Conservation (phyloP, 2,797 vertebrate species). For the Euphonia xanthogaster region DNA sequence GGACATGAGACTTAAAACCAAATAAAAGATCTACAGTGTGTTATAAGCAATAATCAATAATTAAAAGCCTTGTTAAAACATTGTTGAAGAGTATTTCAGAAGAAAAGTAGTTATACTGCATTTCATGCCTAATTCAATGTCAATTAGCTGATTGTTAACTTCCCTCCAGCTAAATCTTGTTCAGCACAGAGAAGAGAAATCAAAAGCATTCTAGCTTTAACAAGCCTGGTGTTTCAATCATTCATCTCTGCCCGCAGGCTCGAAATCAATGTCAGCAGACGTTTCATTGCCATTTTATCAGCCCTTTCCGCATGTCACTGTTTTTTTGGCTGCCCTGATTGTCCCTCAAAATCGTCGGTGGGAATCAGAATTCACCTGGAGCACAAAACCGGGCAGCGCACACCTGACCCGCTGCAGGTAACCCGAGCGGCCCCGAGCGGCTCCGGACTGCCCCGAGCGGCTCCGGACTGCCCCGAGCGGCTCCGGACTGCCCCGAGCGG, state of each 20-base stretch:
- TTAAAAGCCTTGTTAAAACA: constrained; percentile 81
- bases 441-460: accelerated
- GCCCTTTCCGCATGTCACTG: constrained; percentile 83
- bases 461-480: accelerated
- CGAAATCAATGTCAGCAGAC: constrained; percentile 94
- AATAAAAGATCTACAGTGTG: constrained; percentile 73
- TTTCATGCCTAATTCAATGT: constrained; percentile 99
- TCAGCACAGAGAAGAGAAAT: constrained; percentile 86
- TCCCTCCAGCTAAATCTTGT: constrained; percentile 93
- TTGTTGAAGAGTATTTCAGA: constrained; percentile 78
- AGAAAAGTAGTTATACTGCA: constrained; percentile 86
- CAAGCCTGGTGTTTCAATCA: constrained; percentile 94
- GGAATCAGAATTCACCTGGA: background rate
- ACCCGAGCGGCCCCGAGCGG: background rate
- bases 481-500: accelerated
- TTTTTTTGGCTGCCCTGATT: constrained; percentile 65
- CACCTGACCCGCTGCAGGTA: background rate
- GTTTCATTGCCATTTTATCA: constrained; percentile 94
- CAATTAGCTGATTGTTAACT: constrained; percentile 98
- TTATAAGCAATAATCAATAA: constrained; percentile 83
- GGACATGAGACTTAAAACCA: constrained; percentile 72
- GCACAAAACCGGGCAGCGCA: too few species aligned
- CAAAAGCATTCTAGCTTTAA: constrained; percentile 94
- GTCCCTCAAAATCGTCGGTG: constrained; percentile 42
- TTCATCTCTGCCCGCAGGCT: constrained; percentile 91